Evolutionary conservation across 2,797 vertebrate species (phyloP).

Genomic region (Garrulus glandarius): DNA sequence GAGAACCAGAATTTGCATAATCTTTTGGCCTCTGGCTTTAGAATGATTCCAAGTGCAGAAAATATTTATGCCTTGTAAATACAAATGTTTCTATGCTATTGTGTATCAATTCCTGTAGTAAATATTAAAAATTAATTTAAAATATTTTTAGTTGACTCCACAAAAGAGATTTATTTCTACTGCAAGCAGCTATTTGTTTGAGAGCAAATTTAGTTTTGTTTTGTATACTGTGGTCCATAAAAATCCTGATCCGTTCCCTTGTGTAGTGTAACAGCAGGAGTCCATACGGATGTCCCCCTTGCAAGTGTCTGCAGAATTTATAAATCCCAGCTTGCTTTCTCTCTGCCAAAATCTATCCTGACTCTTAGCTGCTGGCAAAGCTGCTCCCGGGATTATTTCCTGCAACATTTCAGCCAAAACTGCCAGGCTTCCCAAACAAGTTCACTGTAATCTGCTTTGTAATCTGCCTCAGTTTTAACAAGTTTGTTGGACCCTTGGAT

Average conservation of each 20-base stretch:
- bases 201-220: not conserved
- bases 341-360: not conserved
- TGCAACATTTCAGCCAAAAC: not conserved
- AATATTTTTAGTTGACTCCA: not conserved
- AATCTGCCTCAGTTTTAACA: not conserved
- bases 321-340: not conserved
- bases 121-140: not conserved
- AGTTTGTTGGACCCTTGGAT: too few relatives aligned
- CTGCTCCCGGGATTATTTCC: not conserved
- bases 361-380: not conserved
- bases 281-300: not conserved
- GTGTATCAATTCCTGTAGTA: not conserved
- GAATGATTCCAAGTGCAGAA: not conserved
- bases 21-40: not conserved
- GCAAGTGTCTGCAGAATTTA: not conserved
- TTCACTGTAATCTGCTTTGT: not conserved
- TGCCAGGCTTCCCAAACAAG: not conserved
- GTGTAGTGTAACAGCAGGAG: not conserved
- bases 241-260: not conserved
- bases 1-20: not conserved
- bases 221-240: not conserved
- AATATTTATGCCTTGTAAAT: not conserved
- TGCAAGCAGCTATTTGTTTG: not conserved
- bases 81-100: not conserved
- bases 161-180: not conserved